A percentile compares a stretch with the other conserved stretches of the same genome.
Evolutionary conservation across 37 sponge, comb jelly and placozoan genomes (phyloP).

Genomic region (Eunapius fragilis): DNA sequence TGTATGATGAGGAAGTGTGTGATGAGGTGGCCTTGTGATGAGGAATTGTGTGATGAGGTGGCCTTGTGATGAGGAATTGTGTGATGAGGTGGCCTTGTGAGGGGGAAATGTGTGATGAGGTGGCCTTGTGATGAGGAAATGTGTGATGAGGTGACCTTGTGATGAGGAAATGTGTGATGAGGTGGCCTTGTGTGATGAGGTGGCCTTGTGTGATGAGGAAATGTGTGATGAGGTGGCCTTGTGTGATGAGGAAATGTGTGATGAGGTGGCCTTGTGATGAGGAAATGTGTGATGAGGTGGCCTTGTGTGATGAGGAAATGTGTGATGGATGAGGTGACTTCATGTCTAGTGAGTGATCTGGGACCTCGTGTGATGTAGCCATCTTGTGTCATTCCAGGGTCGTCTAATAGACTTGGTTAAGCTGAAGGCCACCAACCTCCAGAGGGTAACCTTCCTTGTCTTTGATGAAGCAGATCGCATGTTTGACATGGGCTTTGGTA

Average conservation of each 20-base stretch:
- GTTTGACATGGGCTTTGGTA: slow-evolving; percentile 99
- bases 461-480: slow-evolving; percentile 99
- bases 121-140: too few species aligned
- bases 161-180: too few species aligned
- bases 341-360: not conserved
- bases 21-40: not conserved
- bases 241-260: too few species aligned
- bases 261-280: too few species aligned
- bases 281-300: too few species aligned
- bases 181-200: too few species aligned
- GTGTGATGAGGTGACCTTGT: too few species aligned
- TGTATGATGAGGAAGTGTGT: not conserved
- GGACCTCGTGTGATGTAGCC: not conserved
- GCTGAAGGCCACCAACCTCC: slow-evolving; percentile 80
- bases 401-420: slow-evolving; percentile 96
- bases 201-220: too few species aligned
- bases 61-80: not conserved
- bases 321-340: not conserved
- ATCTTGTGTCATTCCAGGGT: slow-evolving; percentile 45
- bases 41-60: not conserved
- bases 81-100: too few species aligned
- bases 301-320: too few species aligned
- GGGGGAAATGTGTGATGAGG: too few species aligned
- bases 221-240: too few species aligned
- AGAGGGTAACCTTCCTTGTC: slow-evolving; percentile 91